Evolutionary conservation across 2,797 vertebrate genomes (phyloP), one percentile per base, ranked within the genome.

Genomic region (Enteromius viviparus): DNA sequence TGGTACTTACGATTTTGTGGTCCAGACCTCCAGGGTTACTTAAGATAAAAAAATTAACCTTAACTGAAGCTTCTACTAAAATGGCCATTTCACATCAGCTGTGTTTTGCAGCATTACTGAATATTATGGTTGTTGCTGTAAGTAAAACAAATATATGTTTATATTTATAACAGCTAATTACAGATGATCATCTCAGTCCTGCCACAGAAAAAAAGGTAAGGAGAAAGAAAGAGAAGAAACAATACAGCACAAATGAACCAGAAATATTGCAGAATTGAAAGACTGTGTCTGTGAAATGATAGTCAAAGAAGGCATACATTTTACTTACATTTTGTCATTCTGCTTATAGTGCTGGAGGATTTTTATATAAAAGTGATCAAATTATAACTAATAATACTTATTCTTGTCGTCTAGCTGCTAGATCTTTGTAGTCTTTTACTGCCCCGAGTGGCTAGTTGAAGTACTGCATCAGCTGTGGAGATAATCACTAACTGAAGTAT

Each of bases 381-480:
- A 66, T 21, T 15, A 29, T 14, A 34, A 37, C 58, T 64, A 21
- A 19, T 11, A 19, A 4, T 51, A 6, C 5, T 19, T 51, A 21
- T 58, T 4, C 4, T 23, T 60, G n/a, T 21, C 0, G 1, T 23
- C 17, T 29, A 6, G 11, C 10, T 23, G 11, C 3, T 11, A 5
- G 1, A 34, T n/a, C 49, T 40, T 32, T 0, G 19, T 19, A 51
- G 37, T 84, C 62, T 32, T 8, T 47, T 32, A 71, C 53, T 42
- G 64, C 79, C 76, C 23, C 62, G 5, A 49, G 40, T 58, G 79
- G 23, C 42, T 6, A 64, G 40, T 53, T 76, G 19, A 75, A 26
- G 70, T n/a, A 83, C 74, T 81, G 40, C 81, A 84, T 3, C 6
- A 19, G 62, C 10, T 70, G 10, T 15, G 11, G 17, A n/a, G 1